Percentiles rank a stretch among this genome's conserved stretches.
These are phyloP conservation scores for Saccostrea echinata DNA, from an alignment of 1,140 invertebrate species.

Conservation along the genomic window DNA sequence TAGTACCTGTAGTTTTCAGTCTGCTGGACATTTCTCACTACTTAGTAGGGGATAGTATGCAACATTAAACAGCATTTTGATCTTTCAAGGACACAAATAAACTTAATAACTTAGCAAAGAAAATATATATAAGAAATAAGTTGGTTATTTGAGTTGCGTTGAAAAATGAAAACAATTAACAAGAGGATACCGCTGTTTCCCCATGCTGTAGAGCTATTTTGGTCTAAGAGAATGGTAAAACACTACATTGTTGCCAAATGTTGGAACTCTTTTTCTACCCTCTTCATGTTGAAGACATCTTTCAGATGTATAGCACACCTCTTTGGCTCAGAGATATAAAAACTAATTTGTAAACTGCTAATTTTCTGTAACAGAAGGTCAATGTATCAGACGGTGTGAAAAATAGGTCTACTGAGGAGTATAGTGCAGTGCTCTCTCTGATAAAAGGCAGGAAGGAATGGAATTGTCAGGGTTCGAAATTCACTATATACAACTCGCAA, in stretches of 20 bases:
- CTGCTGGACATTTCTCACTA: too few species aligned
- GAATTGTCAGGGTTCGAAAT: too few species aligned
- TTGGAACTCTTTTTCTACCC: background rate
- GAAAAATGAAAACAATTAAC: too few species aligned
- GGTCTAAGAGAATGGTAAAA: background rate
- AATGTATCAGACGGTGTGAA: background rate
- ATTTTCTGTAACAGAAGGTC: conserved; percentile 30
- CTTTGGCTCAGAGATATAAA: conserved; percentile 11
- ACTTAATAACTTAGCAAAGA: too few species aligned
- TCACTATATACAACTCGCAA: too few species aligned
- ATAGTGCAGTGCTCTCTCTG: conserved; percentile 6
- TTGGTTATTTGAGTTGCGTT: too few species aligned
- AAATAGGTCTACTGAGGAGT: background rate
- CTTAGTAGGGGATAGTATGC: too few species aligned
- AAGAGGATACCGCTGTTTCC: too few species aligned
- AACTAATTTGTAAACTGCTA: conserved; percentile 36
- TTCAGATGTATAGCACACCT: background rate
- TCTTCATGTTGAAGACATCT: conserved; percentile 8
- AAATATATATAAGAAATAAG: too few species aligned
- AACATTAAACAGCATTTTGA: too few species aligned
- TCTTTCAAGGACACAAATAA: too few species aligned
- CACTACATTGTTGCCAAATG: background rate
- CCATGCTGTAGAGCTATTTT: background rate
- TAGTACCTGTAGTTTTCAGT: too few species aligned
- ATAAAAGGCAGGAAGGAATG: background rate